A percentile compares a stretch with the other conserved stretches of the same genome.
Evolutionary conservation across 2,113 vertebrate genomes (phyloP).

Genomic region (Dromas ardeola): DNA sequence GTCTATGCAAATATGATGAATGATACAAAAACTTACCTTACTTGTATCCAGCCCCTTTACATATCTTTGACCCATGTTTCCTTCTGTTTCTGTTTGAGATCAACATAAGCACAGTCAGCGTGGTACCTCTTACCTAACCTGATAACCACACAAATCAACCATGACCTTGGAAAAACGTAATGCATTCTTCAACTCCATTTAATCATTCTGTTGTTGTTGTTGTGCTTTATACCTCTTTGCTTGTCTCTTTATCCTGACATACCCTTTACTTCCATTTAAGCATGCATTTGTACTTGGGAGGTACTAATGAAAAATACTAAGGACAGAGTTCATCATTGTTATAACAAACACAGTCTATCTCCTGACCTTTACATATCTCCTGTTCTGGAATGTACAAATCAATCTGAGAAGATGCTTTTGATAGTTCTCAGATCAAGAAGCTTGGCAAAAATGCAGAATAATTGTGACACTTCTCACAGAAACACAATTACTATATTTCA

Average conservation of each 20-base stretch:
- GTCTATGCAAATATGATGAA: neutral
- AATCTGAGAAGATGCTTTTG: neutral
- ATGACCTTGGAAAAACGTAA: neutral
- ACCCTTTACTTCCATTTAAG: neutral
- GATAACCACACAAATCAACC: neutral
- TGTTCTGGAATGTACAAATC: neutral
- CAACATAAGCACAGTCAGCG: accelerated
- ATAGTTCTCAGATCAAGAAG: neutral
- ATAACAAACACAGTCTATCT: neutral
- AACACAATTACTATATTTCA: neutral
- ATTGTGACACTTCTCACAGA: neutral
- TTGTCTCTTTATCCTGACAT: neutral
- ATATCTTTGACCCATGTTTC: neutral
- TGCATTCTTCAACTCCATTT: neutral
- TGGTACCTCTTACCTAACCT: neutral
- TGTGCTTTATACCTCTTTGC: neutral
- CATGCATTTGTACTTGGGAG: neutral
- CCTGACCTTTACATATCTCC: neutral
- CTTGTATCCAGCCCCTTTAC: neutral
- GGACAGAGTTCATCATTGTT: neutral
- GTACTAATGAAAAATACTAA: neutral
- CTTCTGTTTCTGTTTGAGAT: neutral
- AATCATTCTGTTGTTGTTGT: neutral
- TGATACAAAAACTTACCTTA: neutral
- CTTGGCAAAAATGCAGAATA: neutral